Percentiles rank a stretch among this genome's conserved stretches.
Evolutionary conservation across 2,113 vertebrate genomes (phyloP).

Genomic region (Brachyhypopomus occidentalis): DNA sequence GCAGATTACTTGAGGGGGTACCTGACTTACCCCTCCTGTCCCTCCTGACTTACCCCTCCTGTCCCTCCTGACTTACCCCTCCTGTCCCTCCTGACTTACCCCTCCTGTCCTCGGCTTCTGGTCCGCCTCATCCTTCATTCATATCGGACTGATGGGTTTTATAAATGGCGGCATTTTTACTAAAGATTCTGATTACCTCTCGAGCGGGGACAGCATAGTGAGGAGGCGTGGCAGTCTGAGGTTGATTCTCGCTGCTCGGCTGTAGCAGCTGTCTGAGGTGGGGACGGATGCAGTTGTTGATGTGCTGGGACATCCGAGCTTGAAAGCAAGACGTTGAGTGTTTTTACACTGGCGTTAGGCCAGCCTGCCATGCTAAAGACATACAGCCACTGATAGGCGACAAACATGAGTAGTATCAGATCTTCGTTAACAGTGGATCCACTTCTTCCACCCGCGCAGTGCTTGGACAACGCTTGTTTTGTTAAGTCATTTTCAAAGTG

Average conservation of each 20-base stretch:
- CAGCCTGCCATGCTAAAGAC: background rate
- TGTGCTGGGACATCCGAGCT: slow-evolving; percentile 16
- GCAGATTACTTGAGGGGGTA: slow-evolving; percentile 17
- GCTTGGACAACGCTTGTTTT: background rate
- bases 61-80: slow-evolving; percentile 18
- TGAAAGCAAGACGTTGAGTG: background rate
- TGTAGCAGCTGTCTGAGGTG: slow-evolving; percentile 27
- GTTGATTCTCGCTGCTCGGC: slow-evolving; percentile 52
- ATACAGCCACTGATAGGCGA: background rate
- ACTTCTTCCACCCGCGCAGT: background rate
- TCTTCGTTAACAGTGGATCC: background rate
- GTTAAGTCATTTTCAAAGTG: background rate
- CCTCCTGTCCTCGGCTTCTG: slow-evolving; percentile 53
- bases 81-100: slow-evolving; percentile 10
- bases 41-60: too few species aligned
- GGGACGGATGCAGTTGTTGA: background rate
- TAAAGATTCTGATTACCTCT: slow-evolving; percentile 52
- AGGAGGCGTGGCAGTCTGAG: slow-evolving; percentile 47
- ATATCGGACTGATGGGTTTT: slow-evolving; percentile 58
- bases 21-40: too few species aligned
- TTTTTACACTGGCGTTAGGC: background rate
- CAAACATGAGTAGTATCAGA: background rate
- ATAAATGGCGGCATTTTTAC: slow-evolving; percentile 55
- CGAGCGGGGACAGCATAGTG: slow-evolving; percentile 47
- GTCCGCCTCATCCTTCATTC: slow-evolving; percentile 53